These are phyloP conservation scores for Scaptomyza montana DNA, from an alignment of 1,140 invertebrate species.

Conservation along the genomic window DNA sequence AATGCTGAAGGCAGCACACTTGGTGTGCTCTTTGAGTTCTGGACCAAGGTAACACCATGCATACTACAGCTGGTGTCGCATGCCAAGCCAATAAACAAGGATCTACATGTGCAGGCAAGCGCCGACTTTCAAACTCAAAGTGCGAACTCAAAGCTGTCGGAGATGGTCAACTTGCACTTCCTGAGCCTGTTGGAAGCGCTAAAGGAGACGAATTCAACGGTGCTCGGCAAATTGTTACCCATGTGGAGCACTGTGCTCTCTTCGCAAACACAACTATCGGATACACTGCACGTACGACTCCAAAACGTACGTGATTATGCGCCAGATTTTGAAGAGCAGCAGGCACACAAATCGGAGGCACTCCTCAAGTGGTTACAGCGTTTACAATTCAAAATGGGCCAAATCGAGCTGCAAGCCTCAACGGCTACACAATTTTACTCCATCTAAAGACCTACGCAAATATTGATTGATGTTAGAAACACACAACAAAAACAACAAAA, in stretches of 20 bases:
- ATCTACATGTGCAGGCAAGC: slow-evolving; percentile 40
- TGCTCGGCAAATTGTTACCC: slow-evolving; percentile 93
- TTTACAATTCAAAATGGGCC: slow-evolving; percentile 98
- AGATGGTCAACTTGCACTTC: slow-evolving; percentile 99
- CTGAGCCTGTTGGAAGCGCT: slow-evolving; percentile 97
- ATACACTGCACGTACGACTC: slow-evolving; percentile 94
- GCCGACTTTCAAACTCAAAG: slow-evolving; percentile 70
- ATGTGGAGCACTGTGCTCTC: slow-evolving; percentile 96
- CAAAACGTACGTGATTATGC: slow-evolving; percentile 93
- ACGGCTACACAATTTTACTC: slow-evolving; percentile 85
- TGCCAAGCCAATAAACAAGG: slow-evolving; percentile 90
- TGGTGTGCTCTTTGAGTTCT: slow-evolving; percentile 98
- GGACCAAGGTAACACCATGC: slow-evolving; percentile 98
- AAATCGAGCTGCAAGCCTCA: slow-evolving; percentile 98
- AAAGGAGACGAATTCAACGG: slow-evolving; percentile 96
- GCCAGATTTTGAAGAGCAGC: slow-evolving; percentile 84
- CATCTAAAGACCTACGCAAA: slow-evolving; percentile 56
- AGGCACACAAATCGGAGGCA: slow-evolving; percentile 70
- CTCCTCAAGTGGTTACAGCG: slow-evolving; percentile 95
- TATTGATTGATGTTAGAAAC: no score
- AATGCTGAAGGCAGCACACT: slow-evolving; percentile 90
- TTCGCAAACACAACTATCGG: slow-evolving; percentile 93
- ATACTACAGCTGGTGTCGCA: slow-evolving; percentile 96
- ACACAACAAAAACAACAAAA: no score
- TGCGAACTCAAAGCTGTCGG: slow-evolving; percentile 88